Evolutionary conservation across 2,113 vertebrate genomes (phyloP), one percentile per base, ranked within the genome.

Genomic region (Hippocampus guttulatus): DNA sequence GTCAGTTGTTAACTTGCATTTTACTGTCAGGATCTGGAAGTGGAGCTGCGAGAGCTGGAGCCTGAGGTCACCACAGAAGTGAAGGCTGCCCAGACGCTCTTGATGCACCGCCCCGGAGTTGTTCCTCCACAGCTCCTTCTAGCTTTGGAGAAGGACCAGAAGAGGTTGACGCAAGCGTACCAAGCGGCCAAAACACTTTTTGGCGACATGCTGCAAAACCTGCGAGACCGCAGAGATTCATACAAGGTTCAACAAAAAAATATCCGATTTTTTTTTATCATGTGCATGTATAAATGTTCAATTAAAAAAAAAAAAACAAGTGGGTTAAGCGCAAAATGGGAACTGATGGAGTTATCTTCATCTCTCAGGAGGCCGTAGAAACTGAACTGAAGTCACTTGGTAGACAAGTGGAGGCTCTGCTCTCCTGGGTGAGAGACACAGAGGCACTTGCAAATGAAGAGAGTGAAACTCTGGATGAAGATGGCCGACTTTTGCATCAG

Each of bases 61-160:
- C 80, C 87, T 0, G 78, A 93, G 23, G 92, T 96, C 75, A 91
- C 75, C 69, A 92, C 87, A 68, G 93, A 95, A 80, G 85, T 95
- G 78, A 92, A 94, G 0, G 91, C 91, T 0, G 94, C 92, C 15
- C 87, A 90, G 77, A 73, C 73, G 25, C 91, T 95, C 33, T 80
- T 94, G 74, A 85, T 88, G 83, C 92, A 84, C 67, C 87, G 80
- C 64, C 92, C 90, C 3, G 85, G 86, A 66, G 93, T 95, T 70
- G 94, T 99, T 71, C 97, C 97, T 55, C 85, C 91, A 25, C 95
- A 99, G 78, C 90, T 99, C 16, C 81, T 97, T 69, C 88, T 91
- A 69, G 96, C 95, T 58, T 85, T 99, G 79, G 95, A 96, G 79
- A 99, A 96, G 81, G 96, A 99, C 63, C 88, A 91, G 77, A 94